A percentile compares a stretch with the other conserved stretches of the same genome.
Evolutionary conservation across 1,140 invertebrate genomes (phyloP).

Genomic region (Diorhabda elongata): DNA sequence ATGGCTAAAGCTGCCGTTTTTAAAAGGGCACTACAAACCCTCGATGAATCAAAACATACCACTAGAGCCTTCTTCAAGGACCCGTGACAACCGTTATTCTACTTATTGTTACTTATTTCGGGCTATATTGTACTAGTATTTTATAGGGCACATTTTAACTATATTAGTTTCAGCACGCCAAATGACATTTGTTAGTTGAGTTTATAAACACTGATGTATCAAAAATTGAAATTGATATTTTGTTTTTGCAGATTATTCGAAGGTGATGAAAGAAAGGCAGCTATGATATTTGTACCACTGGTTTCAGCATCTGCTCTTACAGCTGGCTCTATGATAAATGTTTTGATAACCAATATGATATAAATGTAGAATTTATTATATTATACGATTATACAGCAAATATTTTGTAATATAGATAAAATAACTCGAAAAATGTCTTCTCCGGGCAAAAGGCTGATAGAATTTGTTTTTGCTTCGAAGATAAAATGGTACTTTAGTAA

Average conservation of each 20-base stretch:
- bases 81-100: not conserved
- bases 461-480: no score
- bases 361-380: not conserved
- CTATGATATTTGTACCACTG: not conserved
- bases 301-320: not conserved
- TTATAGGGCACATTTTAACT: not conserved
- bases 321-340: not conserved
- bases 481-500: no score
- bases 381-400: not conserved
- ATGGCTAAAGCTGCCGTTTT: not conserved
- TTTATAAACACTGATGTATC: not conserved
- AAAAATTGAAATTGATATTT: not conserved
- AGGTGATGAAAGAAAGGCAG: not conserved
- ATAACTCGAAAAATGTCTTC: no score
- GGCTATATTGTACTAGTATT: not conserved
- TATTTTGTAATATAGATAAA: no score
- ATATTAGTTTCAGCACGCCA: not conserved
- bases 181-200: not conserved
- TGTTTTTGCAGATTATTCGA: not conserved
- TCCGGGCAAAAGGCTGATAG: no score
- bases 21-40: no score
- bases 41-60: not conserved
- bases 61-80: not conserved
- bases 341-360: constrained; percentile 3
- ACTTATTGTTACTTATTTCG: no score